phyloP scores from a whole-genome alignment of 2,113 vertebrate species.

The Dasyprocta punctata region DNA sequence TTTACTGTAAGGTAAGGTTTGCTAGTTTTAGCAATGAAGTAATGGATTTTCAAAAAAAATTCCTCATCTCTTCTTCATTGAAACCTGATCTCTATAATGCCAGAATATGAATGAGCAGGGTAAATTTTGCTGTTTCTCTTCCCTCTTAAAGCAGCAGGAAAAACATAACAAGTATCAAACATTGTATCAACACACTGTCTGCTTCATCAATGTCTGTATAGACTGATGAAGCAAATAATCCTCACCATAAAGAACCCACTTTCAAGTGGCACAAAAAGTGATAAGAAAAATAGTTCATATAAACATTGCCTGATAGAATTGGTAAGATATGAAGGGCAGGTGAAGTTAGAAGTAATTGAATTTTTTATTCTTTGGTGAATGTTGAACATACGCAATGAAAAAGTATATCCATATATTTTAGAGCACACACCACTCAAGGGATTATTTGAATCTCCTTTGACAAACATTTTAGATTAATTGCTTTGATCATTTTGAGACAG shows the following conservation, averaged over 20 bases:
- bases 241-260: slow-evolving; percentile 1
- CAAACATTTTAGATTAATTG: slow-evolving; percentile 49
- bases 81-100: background rate
- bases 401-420: background rate
- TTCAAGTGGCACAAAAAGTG: slow-evolving; percentile 6
- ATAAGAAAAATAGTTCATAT: slow-evolving; percentile 19
- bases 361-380: slow-evolving; percentile 38
- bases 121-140: background rate
- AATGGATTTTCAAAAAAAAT: background rate
- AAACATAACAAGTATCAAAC: slow-evolving; percentile 11
- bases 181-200: background rate
- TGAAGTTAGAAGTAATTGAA: slow-evolving; percentile 35
- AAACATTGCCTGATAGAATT: background rate
- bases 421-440: background rate
- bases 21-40: background rate
- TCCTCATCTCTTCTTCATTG: background rate
- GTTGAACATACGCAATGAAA: background rate
- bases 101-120: background rate
- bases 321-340: background rate
- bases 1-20: background rate
- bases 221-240: slow-evolving; percentile 30
- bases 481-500: slow-evolving; percentile 50
- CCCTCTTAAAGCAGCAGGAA: background rate
- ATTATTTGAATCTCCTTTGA: slow-evolving; percentile 57
- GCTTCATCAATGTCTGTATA: background rate